phyloP scores from a whole-genome alignment of 2,113 vertebrate species.

The Tamias sibiricus region DNA sequence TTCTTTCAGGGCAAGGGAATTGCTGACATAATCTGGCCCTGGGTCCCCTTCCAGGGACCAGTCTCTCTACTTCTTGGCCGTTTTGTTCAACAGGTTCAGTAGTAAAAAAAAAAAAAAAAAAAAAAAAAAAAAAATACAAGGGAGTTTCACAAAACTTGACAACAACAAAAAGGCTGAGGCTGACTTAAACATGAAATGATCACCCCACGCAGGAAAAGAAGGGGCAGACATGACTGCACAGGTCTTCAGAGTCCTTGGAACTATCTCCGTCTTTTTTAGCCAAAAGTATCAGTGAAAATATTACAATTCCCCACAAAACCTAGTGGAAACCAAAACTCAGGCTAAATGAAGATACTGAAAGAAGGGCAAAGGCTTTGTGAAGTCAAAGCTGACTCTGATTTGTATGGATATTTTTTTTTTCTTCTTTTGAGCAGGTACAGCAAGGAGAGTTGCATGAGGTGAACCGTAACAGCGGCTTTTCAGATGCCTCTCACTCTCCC shows the following conservation, averaged over 20 bases:
- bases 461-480: neutral
- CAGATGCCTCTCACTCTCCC: neutral
- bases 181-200: constrained; percentile 75
- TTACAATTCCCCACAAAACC: neutral
- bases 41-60: constrained; percentile 57
- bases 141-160: constrained; percentile 42
- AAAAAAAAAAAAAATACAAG: neutral
- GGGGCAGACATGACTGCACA: constrained; percentile 36
- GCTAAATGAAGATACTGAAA: neutral
- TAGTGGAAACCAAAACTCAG: neutral
- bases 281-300: constrained; percentile 29
- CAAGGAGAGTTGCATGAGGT: neutral
- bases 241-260: constrained; percentile 50
- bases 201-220: neutral
- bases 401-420: neutral
- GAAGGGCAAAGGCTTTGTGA: neutral
- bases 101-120: neutral
- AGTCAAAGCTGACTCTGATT: neutral
- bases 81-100: constrained; percentile 79
- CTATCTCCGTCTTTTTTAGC: constrained; percentile 32
- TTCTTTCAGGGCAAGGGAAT: constrained; percentile 82
- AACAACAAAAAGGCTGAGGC: neutral
- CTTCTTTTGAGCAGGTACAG: neutral
- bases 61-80: constrained; percentile 67
- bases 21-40: constrained; percentile 85